These are phyloP conservation scores for Ischnus inquisitorius DNA, from an alignment of 2,888 invertebrate species.

Conservation along the genomic window DNA sequence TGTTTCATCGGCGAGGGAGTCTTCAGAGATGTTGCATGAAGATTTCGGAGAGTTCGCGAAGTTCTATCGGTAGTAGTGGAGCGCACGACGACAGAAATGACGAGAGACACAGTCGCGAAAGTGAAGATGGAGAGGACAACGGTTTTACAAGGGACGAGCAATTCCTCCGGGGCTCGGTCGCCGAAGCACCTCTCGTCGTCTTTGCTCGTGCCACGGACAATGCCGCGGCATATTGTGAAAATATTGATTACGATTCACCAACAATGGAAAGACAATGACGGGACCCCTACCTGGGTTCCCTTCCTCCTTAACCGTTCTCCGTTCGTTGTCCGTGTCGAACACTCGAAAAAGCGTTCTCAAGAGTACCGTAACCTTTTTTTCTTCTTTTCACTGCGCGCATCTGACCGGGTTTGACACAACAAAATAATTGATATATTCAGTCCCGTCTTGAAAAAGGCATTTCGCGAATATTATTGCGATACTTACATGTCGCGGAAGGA, in stretches of 20 bases:
- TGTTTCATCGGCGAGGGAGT: too few relatives aligned
- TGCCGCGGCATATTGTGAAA: slow-evolving; percentile 84
- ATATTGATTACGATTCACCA: slow-evolving; percentile 85
- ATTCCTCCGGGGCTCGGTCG: slow-evolving; percentile 57
- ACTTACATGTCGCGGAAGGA: too few relatives aligned
- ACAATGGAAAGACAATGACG: slow-evolving; percentile 84
- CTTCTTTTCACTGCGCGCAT: slow-evolving; percentile 3
- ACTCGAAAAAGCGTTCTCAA: slow-evolving; percentile 71
- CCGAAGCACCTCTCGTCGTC: slow-evolving; percentile 69
- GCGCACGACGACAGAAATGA: background rate
- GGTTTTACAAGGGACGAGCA: slow-evolving; percentile 63
- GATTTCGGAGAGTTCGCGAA: background rate
- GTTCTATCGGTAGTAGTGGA: too few relatives aligned
- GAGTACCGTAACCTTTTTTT: slow-evolving; percentile 59
- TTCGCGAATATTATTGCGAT: too few relatives aligned
- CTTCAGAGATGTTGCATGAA: background rate
- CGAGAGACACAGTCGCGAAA: slow-evolving; percentile 20
- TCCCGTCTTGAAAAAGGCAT: background rate
- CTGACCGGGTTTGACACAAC: background rate
- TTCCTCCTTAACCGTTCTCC: slow-evolving; percentile 1
- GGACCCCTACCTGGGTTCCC: slow-evolving; percentile 25
- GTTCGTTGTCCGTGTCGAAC: slow-evolving; percentile 31
- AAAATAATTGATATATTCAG: background rate
- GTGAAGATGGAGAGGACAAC: slow-evolving; percentile 36
- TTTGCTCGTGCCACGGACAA: slow-evolving; percentile 84